Conservation (phyloP, 2,888 invertebrate genomes). For the Branchinecta sandiegonensis region DNA sequence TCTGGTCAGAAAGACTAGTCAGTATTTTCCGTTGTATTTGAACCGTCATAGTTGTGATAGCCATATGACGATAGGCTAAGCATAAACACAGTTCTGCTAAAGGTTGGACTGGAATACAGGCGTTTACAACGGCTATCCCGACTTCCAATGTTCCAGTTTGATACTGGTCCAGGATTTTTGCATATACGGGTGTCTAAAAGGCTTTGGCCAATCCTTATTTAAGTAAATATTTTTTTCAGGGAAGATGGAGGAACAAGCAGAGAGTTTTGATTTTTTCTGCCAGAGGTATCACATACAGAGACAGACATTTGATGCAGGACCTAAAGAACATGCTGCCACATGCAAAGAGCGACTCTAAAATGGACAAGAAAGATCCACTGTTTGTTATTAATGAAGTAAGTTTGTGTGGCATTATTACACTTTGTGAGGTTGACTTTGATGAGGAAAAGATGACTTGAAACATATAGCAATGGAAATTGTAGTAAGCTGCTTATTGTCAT, state of each 20-base stretch:
- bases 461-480: background rate
- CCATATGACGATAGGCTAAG: too few species aligned
- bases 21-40: too few species aligned
- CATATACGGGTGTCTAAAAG: too few species aligned
- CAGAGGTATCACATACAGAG: slow-evolving; percentile 77
- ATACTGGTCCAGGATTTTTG: too few species aligned
- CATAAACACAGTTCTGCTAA: too few species aligned
- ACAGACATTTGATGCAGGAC: slow-evolving; percentile 92
- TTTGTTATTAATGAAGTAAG: slow-evolving; percentile 67
- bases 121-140: too few species aligned
- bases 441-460: background rate
- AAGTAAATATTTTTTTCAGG: slow-evolving; percentile 39
- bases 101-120: too few species aligned
- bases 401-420: slow-evolving; percentile 1
- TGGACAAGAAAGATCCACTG: slow-evolving; percentile 77
- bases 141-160: too few species aligned
- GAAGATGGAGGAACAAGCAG: slow-evolving; percentile 86
- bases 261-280: slow-evolving; percentile 86
- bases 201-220: background rate
- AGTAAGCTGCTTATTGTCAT: background rate
- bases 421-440: background rate
- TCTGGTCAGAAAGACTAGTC: too few species aligned
- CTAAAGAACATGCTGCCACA: slow-evolving; percentile 83
- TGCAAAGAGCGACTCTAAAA: slow-evolving; percentile 79
- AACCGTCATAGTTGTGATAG: too few species aligned